A percentile compares a stretch with the other conserved stretches of the same genome.
These are phyloP conservation scores for Leucoma salicis DNA, from an alignment of 2,888 invertebrate species.

Conservation along the genomic window DNA sequence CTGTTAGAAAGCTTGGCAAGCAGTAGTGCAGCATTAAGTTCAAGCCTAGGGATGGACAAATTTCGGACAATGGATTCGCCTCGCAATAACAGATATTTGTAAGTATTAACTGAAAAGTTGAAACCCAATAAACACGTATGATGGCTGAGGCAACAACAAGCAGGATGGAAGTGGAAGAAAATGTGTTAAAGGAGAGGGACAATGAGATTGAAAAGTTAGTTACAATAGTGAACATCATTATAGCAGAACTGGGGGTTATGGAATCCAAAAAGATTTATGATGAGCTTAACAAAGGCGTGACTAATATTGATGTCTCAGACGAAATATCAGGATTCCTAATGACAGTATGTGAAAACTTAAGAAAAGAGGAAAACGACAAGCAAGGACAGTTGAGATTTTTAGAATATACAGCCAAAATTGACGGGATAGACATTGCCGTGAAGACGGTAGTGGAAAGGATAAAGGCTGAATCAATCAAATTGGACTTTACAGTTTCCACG, in stretches of 20 bases:
- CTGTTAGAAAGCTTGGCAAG: no score
- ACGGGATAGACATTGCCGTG: not conserved
- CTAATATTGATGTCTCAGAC: not conserved
- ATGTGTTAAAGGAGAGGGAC: not conserved
- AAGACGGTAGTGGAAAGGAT: not conserved
- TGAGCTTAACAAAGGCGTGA: not conserved
- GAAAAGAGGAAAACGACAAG: not conserved
- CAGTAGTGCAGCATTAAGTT: no score
- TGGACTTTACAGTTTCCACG: constrained; percentile 4
- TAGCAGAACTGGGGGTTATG: not conserved
- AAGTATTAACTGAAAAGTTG: no score
- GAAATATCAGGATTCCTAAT: constrained; percentile 15
- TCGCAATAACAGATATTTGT: no score
- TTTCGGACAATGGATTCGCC: no score
- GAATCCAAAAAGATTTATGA: not conserved
- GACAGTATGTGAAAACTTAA: constrained; percentile 11
- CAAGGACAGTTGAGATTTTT: not conserved
- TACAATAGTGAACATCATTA: not conserved
- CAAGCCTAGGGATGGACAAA: no score
- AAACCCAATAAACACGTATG: no score
- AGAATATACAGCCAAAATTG: not conserved
- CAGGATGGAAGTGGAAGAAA: not conserved
- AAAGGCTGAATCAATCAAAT: not conserved
- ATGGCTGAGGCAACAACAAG: no score
- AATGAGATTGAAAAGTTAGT: not conserved